Percentiles rank a stretch among this genome's conserved stretches.
Conservation (phyloP, 2,113 vertebrate genomes). For the Serinus canaria region DNA sequence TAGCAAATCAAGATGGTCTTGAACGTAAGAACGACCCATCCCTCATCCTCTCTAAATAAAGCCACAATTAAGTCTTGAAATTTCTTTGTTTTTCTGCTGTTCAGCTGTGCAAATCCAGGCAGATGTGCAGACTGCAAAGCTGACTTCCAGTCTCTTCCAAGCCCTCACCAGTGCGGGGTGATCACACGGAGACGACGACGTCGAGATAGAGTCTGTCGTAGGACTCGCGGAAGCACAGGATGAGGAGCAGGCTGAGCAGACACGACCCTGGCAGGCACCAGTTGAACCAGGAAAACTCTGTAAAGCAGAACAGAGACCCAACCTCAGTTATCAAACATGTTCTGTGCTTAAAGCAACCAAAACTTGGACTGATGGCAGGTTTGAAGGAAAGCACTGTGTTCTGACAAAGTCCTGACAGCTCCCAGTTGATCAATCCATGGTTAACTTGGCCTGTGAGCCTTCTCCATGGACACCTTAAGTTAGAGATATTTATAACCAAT, state of each 20-base stretch:
- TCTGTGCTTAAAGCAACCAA: neutral
- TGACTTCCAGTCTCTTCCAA: slow-evolving; percentile 44
- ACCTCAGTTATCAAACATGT: neutral
- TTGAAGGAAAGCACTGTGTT: neutral
- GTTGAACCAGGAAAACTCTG: slow-evolving; percentile 97
- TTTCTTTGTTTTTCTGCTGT: slow-evolving; percentile 20
- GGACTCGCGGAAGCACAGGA: slow-evolving; percentile 95
- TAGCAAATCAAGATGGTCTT: neutral
- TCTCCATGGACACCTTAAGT: neutral
- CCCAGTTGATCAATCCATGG: neutral
- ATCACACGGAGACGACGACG: slow-evolving; percentile 91
- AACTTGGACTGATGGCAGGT: neutral
- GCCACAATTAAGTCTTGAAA: slow-evolving; percentile 22
- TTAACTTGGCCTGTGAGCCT: neutral
- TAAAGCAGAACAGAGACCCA: slow-evolving; percentile 39
- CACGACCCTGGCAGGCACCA: slow-evolving; percentile 96
- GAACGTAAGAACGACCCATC: neutral
- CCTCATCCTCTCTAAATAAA: slow-evolving; percentile 45
- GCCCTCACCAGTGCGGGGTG: neutral
- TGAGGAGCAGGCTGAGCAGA: slow-evolving; percentile 91
- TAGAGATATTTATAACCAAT: neutral
- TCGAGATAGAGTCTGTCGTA: slow-evolving; percentile 98
- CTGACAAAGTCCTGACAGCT: neutral
- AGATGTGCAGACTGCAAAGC: slow-evolving; percentile 37
- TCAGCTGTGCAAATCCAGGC: slow-evolving; percentile 63